A percentile compares a stretch with the other conserved stretches of the same genome.
Conservation (phyloP, 1,140 invertebrate genomes). For the Cylas formicarius region DNA sequence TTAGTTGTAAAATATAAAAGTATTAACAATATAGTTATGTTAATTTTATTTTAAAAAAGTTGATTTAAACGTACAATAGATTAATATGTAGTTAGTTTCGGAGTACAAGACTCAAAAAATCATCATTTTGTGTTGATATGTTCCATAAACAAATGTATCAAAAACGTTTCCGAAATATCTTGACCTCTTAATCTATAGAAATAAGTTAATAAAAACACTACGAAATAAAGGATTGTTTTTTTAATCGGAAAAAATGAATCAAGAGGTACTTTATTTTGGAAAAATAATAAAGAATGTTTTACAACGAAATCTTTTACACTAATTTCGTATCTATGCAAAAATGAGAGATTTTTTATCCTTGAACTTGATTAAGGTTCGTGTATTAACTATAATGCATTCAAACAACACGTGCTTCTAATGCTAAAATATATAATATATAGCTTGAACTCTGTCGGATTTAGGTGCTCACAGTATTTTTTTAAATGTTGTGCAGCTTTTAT, state of each 20-base stretch:
- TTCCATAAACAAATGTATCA: conserved; percentile 8
- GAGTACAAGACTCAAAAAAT: conserved; percentile 4
- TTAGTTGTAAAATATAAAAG: not conserved
- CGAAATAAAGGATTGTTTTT: not conserved
- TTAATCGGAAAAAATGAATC: not conserved
- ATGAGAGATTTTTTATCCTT: too few relatives aligned
- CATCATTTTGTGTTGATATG: not conserved
- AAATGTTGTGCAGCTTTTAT: too few relatives aligned
- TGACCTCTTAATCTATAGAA: not conserved
- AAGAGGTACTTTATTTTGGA: not conserved
- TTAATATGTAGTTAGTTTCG: conserved; percentile 4
- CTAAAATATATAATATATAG: too few relatives aligned
- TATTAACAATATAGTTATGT: not conserved
- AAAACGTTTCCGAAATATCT: conserved; percentile 1
- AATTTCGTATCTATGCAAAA: too few relatives aligned
- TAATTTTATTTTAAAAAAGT: conserved; percentile 7
- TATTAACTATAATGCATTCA: too few relatives aligned
- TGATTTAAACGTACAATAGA: conserved; percentile 13
- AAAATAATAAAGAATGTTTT: too few relatives aligned
- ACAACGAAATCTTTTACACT: too few relatives aligned
- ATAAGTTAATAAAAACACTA: not conserved
- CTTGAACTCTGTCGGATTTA: too few relatives aligned
- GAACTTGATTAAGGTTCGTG: not conserved
- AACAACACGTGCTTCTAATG: too few relatives aligned
- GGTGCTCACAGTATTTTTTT: too few relatives aligned